Evolutionary conservation across 1,140 invertebrate genomes (phyloP).

Genomic region (Zaprionus tsacasi): DNA sequence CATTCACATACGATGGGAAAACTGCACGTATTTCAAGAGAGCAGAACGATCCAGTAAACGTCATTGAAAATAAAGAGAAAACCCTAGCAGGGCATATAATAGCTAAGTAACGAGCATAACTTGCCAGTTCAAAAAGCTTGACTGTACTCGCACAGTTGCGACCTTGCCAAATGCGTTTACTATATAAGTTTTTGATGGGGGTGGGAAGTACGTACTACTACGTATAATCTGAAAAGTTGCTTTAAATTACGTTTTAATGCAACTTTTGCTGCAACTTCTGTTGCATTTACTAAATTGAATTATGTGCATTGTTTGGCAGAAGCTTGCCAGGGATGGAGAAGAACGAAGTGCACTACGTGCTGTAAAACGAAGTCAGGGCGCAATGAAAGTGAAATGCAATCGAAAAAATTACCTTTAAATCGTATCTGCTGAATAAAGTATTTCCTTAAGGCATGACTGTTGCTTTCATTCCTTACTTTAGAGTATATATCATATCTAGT

Average conservation of each 20-base stretch:
- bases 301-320: constrained; percentile 41
- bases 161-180: neutral
- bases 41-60: constrained; percentile 19
- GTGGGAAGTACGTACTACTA: neutral
- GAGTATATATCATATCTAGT: neutral
- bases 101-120: neutral
- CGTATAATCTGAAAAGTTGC: constrained; percentile 16
- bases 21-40: constrained; percentile 2
- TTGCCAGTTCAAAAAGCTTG: neutral
- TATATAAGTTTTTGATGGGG: neutral
- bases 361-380: no score
- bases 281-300: constrained; percentile 77
- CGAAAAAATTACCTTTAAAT: neutral
- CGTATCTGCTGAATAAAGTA: neutral
- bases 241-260: constrained; percentile 75
- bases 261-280: constrained; percentile 76
- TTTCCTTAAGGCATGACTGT: neutral
- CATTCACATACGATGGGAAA: constrained; percentile 15
- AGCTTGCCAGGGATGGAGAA: neutral
- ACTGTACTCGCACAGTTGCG: neutral
- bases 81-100: constrained; percentile 1
- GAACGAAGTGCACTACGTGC: neutral
- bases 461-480: neutral
- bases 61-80: constrained; percentile 44
- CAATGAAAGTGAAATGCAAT: neutral